A percentile compares a stretch with the other conserved stretches of the same genome.
These are phyloP conservation scores for Magallana angulata DNA, from an alignment of 1,140 invertebrate genomes.

Conservation along the genomic window DNA sequence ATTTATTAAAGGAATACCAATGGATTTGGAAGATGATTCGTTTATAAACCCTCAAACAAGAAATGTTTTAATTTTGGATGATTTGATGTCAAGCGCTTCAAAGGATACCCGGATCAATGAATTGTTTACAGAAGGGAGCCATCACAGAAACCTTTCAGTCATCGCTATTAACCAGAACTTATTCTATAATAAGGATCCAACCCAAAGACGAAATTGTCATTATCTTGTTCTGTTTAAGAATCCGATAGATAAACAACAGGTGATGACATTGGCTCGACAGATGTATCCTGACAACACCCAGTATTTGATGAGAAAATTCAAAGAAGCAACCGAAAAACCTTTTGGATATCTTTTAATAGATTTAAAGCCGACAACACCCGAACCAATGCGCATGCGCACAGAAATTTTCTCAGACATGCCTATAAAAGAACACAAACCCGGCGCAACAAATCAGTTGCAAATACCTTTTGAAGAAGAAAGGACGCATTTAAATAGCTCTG, in stretches of 20 bases:
- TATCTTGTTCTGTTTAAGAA: constrained; percentile 56
- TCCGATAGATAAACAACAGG: constrained; percentile 44
- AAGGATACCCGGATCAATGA: constrained; percentile 49
- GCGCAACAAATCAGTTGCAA: background rate
- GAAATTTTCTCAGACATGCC: constrained; percentile 40
- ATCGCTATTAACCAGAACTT: constrained; percentile 19
- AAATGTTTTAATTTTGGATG: constrained; percentile 49
- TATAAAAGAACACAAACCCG: too few species aligned
- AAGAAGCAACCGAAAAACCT: too few species aligned
- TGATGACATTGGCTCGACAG: constrained; percentile 44
- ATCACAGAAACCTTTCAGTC: constrained; percentile 41
- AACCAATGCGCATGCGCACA: background rate
- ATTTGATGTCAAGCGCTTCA: constrained; percentile 19
- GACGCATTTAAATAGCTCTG: too few species aligned
- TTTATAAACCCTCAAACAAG: constrained; percentile 18
- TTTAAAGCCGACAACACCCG: background rate
- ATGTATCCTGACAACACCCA: constrained; percentile 37
- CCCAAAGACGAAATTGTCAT: constrained; percentile 51
- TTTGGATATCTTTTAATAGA: too few species aligned
- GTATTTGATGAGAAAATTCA: background rate
- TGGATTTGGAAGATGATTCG: constrained; percentile 42
- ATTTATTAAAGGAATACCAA: constrained; percentile 45
- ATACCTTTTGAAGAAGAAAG: too few species aligned
- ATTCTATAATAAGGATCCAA: constrained; percentile 34
- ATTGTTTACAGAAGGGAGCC: constrained; percentile 50